A percentile compares a stretch with the other conserved stretches of the same genome.
Conservation (phyloP, 2,888 invertebrate species). For the Achlya flavicornis region DNA sequence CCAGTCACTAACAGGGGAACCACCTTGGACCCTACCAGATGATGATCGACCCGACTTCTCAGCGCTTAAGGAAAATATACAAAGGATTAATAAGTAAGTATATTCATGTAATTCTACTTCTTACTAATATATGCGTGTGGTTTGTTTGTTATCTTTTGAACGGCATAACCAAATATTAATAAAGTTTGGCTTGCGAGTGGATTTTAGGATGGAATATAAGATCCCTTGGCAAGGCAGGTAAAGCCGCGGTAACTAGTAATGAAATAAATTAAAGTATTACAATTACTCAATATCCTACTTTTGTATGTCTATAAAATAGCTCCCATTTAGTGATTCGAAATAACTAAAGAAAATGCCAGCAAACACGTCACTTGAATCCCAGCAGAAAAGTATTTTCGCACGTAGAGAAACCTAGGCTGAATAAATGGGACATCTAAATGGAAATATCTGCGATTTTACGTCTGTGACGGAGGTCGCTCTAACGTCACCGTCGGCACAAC, state of each 20-base stretch:
- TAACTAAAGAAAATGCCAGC: too few species aligned
- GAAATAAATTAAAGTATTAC: too few species aligned
- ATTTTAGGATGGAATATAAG: too few species aligned
- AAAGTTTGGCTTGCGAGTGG: too few species aligned
- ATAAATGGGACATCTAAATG: conserved; percentile 11
- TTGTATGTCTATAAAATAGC: not conserved
- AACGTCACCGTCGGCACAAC: not conserved
- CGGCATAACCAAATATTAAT: too few species aligned
- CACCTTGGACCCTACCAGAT: conserved; percentile 91
- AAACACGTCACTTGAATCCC: not conserved
- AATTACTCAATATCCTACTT: too few species aligned
- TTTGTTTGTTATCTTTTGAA: too few species aligned
- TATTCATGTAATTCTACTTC: too few species aligned
- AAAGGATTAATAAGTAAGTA: conserved; percentile 93
- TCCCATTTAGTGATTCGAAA: too few species aligned
- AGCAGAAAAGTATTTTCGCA: not conserved
- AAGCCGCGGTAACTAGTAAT: too few species aligned
- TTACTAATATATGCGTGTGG: too few species aligned
- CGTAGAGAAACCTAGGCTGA: not conserved
- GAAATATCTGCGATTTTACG: conserved; percentile 7
- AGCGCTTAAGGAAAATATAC: conserved; percentile 92
- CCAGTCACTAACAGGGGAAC: conserved; percentile 77
- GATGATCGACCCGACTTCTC: conserved; percentile 95
- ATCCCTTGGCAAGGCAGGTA: too few species aligned
- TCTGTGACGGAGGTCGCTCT: not conserved